Evolutionary conservation across 2,113 vertebrate genomes (phyloP).

Genomic region (Nerophis ophidion): DNA sequence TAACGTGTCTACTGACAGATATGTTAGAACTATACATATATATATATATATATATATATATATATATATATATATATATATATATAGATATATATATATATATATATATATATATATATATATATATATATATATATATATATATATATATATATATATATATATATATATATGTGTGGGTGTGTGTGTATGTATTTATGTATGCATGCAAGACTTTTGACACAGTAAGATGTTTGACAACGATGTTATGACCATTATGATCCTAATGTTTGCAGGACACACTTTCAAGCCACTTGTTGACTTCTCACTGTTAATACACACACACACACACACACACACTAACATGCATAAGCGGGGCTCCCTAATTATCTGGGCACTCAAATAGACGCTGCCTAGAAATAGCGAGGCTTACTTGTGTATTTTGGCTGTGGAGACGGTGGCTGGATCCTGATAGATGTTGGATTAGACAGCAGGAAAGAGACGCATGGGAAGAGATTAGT

Average conservation of each 20-base stretch:
- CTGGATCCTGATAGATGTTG: conserved; percentile 56
- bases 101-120: too few relatives aligned
- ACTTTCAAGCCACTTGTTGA: not conserved
- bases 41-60: too few relatives aligned
- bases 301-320: not conserved
- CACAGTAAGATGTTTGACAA: not conserved
- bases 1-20: too few relatives aligned
- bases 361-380: conserved; percentile 47
- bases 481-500: conserved; percentile 56
- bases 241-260: conserved; percentile 2
- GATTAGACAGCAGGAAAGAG: conserved; percentile 61
- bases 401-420: conserved; percentile 50
- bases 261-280: conserved; percentile 12
- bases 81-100: too few relatives aligned
- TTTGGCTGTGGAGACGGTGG: conserved; percentile 55
- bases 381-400: conserved; percentile 54
- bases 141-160: too few relatives aligned
- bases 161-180: too few relatives aligned
- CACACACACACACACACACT: conserved; percentile 24
- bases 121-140: too few relatives aligned
- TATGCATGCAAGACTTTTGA: not conserved
- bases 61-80: too few relatives aligned
- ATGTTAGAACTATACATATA: too few relatives aligned
- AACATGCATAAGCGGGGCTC: conserved; percentile 18
- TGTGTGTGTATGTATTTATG: too few relatives aligned